phyloP scores from a whole-genome alignment of 2,113 vertebrate species.

The Odocoileus hemionus region DNA sequence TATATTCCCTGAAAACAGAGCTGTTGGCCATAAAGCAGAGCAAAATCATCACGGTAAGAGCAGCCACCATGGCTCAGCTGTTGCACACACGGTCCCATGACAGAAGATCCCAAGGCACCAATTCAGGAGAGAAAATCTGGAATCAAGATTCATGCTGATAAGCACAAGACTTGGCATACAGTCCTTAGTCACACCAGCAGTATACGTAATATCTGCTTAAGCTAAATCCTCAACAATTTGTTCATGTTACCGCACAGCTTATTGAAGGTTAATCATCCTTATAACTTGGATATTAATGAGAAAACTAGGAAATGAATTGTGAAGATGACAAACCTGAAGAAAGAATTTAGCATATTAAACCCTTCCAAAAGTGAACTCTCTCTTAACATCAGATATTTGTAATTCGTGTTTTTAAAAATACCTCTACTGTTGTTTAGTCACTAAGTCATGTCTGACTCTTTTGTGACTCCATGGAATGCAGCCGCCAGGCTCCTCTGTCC shows the following conservation, averaged over 20 bases:
- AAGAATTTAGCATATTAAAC: background rate
- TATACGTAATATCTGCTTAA: background rate
- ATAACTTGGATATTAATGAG: background rate
- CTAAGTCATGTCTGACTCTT: background rate
- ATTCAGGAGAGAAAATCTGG: conserved; percentile 23
- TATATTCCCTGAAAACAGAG: background rate
- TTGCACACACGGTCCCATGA: background rate
- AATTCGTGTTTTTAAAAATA: conserved; percentile 17
- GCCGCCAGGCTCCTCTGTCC: background rate
- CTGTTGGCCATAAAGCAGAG: background rate
- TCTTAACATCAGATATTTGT: background rate
- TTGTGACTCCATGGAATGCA: background rate
- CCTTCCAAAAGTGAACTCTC: conserved; percentile 13
- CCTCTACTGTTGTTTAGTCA: background rate
- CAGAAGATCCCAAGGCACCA: background rate
- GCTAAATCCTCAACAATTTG: conserved; percentile 22
- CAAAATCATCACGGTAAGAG: background rate
- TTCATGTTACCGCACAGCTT: conserved; percentile 5
- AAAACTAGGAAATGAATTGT: conserved; percentile 24
- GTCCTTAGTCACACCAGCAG: background rate
- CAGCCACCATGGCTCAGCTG: background rate
- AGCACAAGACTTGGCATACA: background rate
- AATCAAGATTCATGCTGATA: conserved; percentile 1
- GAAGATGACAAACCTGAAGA: background rate
- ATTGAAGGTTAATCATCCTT: conserved; percentile 21